Evolutionary conservation across 2,888 invertebrate genomes (phyloP).

Genomic region (Oscheius sp.): DNA sequence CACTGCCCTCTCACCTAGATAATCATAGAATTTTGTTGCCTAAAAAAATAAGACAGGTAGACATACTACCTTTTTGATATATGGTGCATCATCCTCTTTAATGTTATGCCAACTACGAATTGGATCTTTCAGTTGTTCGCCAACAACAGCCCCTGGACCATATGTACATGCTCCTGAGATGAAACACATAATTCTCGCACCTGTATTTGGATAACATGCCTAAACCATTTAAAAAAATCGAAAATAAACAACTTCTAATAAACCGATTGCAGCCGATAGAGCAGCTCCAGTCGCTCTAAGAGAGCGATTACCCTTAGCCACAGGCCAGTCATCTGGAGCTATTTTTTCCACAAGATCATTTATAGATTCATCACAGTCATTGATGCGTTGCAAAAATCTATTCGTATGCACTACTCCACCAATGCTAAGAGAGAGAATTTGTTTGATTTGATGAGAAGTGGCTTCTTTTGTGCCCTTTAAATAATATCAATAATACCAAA

Average conservation of each 20-base stretch:
- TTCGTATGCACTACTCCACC: neutral
- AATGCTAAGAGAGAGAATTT: neutral
- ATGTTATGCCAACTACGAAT: constrained; percentile 98
- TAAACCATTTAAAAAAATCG: too few relatives aligned
- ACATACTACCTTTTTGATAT: constrained; percentile 75
- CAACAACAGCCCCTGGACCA: constrained; percentile 94
- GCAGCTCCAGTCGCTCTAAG: constrained; percentile 96
- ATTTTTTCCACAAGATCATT: constrained; percentile 91
- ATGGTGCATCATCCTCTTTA: constrained; percentile 78
- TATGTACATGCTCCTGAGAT: constrained; percentile 97
- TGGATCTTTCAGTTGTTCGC: constrained; percentile 90
- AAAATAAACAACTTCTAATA: constrained; percentile 75
- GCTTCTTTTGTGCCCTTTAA: neutral
- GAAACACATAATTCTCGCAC: constrained; percentile 92
- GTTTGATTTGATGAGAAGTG: neutral
- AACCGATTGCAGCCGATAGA: constrained; percentile 85
- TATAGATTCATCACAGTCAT: constrained; percentile 87
- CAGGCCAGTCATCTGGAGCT: constrained; percentile 81
- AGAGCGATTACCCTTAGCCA: constrained; percentile 90
- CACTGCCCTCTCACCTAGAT: constrained; percentile 86
- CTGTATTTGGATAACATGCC: constrained; percentile 94
- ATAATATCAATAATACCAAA: too few relatives aligned
- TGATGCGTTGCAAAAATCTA: constrained; percentile 58
- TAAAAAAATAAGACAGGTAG: neutral
- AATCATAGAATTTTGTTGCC: constrained; percentile 83